A percentile compares a stretch with the other conserved stretches of the same genome.
phyloP scores from a whole-genome alignment of 2,888 invertebrate genomes.

The Orthonevra nobilis region DNA sequence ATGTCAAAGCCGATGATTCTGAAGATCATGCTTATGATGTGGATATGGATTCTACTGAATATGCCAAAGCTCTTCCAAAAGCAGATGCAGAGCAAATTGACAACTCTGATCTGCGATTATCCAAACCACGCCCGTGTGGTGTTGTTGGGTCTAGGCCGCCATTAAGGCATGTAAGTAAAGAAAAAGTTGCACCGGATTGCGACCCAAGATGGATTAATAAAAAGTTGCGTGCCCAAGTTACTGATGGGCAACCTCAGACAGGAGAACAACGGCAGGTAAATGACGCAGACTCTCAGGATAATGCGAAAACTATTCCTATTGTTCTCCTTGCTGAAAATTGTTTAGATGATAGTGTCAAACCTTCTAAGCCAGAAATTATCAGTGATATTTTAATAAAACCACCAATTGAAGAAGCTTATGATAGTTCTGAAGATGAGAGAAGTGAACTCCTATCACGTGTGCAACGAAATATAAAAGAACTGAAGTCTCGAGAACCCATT shows the following conservation, averaged over 20 bases:
- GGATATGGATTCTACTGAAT: too few relatives aligned
- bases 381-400: background rate
- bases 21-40: constrained; percentile 9
- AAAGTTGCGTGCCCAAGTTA: background rate
- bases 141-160: too few relatives aligned
- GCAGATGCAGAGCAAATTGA: background rate
- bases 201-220: background rate
- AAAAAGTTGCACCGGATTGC: background rate
- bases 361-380: too few relatives aligned
- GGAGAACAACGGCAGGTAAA: too few relatives aligned
- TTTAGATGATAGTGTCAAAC: background rate
- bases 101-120: background rate
- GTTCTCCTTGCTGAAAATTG: background rate
- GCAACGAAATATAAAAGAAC: constrained; percentile 3
- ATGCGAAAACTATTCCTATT: background rate
- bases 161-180: too few relatives aligned
- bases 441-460: constrained; percentile 1
- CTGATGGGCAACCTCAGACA: background rate
- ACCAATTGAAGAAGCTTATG: constrained; percentile 4
- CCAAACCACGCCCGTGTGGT: too few relatives aligned
- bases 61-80: too few relatives aligned
- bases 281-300: too few relatives aligned
- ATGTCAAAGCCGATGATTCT: background rate
- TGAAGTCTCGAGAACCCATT: constrained; percentile 31
- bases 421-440: constrained; percentile 21